Evolutionary conservation across 2,113 vertebrate genomes (phyloP).

Genomic region (Sander lucioperca): DNA sequence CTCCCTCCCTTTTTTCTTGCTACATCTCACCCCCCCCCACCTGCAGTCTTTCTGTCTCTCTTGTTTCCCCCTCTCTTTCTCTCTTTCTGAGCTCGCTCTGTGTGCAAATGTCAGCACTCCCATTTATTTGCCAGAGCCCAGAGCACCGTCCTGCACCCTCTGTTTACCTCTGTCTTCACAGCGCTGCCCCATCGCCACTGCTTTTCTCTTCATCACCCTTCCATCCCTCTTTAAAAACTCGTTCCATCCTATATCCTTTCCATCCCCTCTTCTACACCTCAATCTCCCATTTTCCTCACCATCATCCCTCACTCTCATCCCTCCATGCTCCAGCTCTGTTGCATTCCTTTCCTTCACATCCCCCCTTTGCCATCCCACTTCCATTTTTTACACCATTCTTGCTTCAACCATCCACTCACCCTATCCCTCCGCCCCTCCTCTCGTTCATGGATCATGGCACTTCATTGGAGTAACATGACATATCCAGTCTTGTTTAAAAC

Average conservation of each 20-base stretch:
- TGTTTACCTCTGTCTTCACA: conserved; percentile 73
- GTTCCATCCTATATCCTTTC: conserved; percentile 30
- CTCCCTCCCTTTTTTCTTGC: conserved; percentile 52
- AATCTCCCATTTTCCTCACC: conserved; percentile 3
- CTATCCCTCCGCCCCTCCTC: background rate
- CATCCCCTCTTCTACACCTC: conserved; percentile 9
- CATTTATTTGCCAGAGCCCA: conserved; percentile 78
- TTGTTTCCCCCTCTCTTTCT: conserved; percentile 55
- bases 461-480: conserved; percentile 70
- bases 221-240: background rate
- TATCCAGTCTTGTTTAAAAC: conserved; percentile 63
- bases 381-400: conserved; percentile 67
- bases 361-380: conserved; percentile 21
- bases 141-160: conserved; percentile 71
- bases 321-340: conserved; percentile 18
- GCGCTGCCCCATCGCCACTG: conserved; percentile 44
- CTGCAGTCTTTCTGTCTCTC: conserved; percentile 48
- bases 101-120: conserved; percentile 83
- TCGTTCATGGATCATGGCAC: conserved; percentile 76
- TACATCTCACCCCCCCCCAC: background rate
- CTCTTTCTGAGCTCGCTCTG: conserved; percentile 57
- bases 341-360: background rate
- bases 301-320: background rate
- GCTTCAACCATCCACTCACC: conserved; percentile 48
- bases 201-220: conserved; percentile 21